A percentile compares a stretch with the other conserved stretches of the same genome.
These are phyloP conservation scores for Cheiracanthium punctorium DNA, from an alignment of 2,888 invertebrate genomes.

Conservation along the genomic window DNA sequence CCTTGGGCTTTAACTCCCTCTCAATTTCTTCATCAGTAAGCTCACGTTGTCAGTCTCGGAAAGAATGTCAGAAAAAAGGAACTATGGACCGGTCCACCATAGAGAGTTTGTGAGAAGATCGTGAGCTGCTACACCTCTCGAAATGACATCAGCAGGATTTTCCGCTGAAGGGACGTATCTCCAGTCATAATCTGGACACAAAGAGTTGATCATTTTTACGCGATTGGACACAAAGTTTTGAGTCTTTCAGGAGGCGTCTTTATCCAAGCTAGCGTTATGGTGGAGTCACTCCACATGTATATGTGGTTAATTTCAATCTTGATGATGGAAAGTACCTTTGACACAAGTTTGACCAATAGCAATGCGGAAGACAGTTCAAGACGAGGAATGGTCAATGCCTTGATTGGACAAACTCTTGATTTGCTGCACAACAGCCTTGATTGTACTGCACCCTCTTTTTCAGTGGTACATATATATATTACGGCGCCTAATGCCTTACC, in stretches of 20 bases:
- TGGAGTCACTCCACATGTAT: conserved; percentile 70
- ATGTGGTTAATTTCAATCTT: background rate
- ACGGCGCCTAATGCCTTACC: background rate
- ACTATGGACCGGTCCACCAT: conserved; percentile 1
- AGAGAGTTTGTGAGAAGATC: background rate
- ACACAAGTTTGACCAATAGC: background rate
- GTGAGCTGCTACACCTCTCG: conserved; percentile 68
- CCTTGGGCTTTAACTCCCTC: background rate
- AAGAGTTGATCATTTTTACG: conserved; percentile 12
- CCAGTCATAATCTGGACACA: conserved; percentile 59
- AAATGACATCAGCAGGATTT: conserved; percentile 74
- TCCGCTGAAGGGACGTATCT: conserved; percentile 71
- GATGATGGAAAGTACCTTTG: background rate
- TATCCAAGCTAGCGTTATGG: conserved; percentile 71
- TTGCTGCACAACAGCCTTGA: conserved; percentile 64
- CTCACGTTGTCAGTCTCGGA: background rate
- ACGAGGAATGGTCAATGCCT: conserved; percentile 71
- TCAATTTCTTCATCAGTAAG: background rate
- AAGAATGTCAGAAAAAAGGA: background rate
- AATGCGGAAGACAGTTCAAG: conserved; percentile 71
- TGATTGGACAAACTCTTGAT: conserved; percentile 72
- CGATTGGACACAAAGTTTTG: conserved; percentile 72
- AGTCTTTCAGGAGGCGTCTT: conserved; percentile 37
- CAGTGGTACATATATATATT: background rate
- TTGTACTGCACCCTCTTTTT: background rate